Evolutionary conservation across 2,113 vertebrate genomes (phyloP).

Genomic region (Leptocoma aspasia): DNA sequence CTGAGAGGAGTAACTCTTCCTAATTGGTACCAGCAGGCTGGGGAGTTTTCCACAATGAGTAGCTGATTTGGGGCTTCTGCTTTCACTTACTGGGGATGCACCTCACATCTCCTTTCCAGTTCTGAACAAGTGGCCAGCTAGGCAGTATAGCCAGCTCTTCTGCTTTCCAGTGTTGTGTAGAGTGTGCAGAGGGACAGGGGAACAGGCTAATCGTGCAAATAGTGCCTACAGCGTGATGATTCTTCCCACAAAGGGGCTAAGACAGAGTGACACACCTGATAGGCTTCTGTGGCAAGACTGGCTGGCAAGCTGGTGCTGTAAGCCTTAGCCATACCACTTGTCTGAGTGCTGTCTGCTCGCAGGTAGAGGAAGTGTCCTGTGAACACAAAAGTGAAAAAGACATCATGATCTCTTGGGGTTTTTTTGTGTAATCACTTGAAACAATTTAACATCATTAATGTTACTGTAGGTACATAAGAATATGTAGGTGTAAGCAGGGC

Average conservation of each 20-base stretch:
- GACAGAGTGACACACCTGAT: conserved; percentile 71
- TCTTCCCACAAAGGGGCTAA: background rate
- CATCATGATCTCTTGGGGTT: background rate
- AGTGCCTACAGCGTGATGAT: background rate
- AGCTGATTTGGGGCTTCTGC: background rate
- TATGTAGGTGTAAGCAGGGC: background rate
- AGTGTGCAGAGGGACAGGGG: background rate
- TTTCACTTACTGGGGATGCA: background rate
- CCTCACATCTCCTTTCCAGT: background rate
- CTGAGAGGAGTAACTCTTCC: background rate
- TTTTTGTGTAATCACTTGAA: background rate
- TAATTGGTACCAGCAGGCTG: too few relatives aligned
- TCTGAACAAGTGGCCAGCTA: background rate
- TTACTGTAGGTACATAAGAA: background rate
- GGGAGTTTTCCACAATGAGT: background rate
- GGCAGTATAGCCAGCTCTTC: background rate
- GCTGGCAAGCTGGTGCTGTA: conserved; percentile 75
- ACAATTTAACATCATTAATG: background rate
- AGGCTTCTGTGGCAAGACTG: conserved; percentile 62
- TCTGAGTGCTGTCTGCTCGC: conserved; percentile 62
- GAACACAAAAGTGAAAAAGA: background rate
- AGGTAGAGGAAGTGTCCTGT: conserved; percentile 85
- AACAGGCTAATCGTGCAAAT: background rate
- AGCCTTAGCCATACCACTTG: conserved; percentile 54
- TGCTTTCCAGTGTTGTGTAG: background rate